A percentile compares a stretch with the other conserved stretches of the same genome.
Conservation (phyloP, 1,140 invertebrate species). For the Lordiphosa stackelbergi region DNA sequence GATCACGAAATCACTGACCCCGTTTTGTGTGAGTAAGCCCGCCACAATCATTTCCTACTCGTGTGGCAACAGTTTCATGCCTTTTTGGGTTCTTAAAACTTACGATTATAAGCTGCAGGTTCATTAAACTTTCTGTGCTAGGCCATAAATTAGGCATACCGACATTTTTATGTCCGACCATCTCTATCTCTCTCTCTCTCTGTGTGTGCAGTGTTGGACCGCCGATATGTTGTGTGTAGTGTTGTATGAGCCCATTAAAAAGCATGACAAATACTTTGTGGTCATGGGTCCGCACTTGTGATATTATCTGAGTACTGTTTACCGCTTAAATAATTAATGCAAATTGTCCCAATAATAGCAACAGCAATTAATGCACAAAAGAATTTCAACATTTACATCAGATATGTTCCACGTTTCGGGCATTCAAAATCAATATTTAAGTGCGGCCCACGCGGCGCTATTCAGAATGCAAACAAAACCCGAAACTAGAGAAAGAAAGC, state of each 20-base stretch:
- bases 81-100: conserved; percentile 31
- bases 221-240: no score
- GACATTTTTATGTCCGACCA: conserved; percentile 19
- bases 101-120: conserved; percentile 46
- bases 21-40: conserved; percentile 41
- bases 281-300: conserved; percentile 38
- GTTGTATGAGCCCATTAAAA: conserved; percentile 42
- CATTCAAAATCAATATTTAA: conserved; percentile 54
- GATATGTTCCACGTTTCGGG: conserved; percentile 11
- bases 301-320: conserved; percentile 41
- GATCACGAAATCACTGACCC: conserved; percentile 30
- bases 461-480: conserved; percentile 40
- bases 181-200: neutral
- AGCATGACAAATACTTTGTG: conserved; percentile 47
- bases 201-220: no score
- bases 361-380: conserved; percentile 55
- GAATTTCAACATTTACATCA: conserved; percentile 19
- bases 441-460: conserved; percentile 43
- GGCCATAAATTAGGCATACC: conserved; percentile 48
- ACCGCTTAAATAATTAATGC: conserved; percentile 54
- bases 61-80: conserved; percentile 34
- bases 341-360: conserved; percentile 60
- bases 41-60: conserved; percentile 39
- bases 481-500: conserved; percentile 28
- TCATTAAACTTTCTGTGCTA: conserved; percentile 50